Evolutionary conservation across 2,797 vertebrate genomes (phyloP).

Genomic region (Arctocebus calabarensis): DNA sequence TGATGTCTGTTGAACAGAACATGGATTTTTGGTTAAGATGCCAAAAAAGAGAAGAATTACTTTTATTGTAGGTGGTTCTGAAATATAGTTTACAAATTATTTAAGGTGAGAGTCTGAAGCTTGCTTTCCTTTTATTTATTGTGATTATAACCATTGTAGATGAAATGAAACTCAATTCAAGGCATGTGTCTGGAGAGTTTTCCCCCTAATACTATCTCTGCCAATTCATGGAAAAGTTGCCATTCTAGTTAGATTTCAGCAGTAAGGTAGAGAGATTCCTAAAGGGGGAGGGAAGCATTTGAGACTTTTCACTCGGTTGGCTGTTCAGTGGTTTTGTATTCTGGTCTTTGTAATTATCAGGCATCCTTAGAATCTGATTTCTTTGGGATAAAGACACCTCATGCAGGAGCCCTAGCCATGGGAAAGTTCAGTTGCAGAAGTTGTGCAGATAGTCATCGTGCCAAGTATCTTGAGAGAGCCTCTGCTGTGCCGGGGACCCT

Average conservation of each 20-base stretch:
- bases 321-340: slow-evolving; percentile 67
- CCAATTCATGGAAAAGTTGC: slow-evolving; percentile 40
- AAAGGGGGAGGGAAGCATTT: slow-evolving; percentile 45
- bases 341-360: slow-evolving; percentile 65
- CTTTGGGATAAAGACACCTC: slow-evolving; percentile 53
- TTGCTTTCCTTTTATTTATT: slow-evolving; percentile 51
- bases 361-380: slow-evolving; percentile 60
- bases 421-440: slow-evolving; percentile 4
- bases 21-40: slow-evolving; percentile 51
- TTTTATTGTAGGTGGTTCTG: slow-evolving; percentile 55
- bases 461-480: slow-evolving; percentile 2
- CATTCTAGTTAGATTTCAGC: slow-evolving; percentile 51
- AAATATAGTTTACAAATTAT: slow-evolving; percentile 54
- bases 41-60: slow-evolving; percentile 19
- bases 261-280: slow-evolving; percentile 24
- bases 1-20: slow-evolving; percentile 27
- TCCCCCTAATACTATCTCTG: slow-evolving; percentile 54
- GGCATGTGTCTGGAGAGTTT: slow-evolving; percentile 16
- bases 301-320: slow-evolving; percentile 60
- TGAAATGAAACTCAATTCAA: slow-evolving; percentile 43
- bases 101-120: slow-evolving; percentile 52
- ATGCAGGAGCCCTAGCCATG: not conserved
- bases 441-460: slow-evolving; percentile 23
- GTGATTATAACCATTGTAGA: slow-evolving; percentile 8
- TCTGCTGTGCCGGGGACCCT: not conserved